phyloP scores from a whole-genome alignment of 2,888 invertebrate species.

The Limnephilus lunatus region DNA sequence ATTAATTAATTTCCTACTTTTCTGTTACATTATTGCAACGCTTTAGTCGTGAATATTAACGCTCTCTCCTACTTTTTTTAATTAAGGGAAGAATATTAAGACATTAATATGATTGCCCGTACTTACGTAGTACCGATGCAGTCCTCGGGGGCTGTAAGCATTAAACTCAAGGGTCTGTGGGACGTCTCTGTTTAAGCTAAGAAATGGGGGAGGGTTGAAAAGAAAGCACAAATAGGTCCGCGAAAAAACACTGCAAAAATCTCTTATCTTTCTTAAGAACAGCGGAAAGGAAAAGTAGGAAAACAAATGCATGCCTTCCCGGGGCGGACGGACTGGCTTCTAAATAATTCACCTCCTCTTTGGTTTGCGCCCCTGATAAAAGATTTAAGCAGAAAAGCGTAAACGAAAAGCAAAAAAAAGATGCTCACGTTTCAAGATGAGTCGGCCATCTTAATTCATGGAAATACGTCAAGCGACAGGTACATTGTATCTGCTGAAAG shows the following conservation, averaged over 20 bases:
- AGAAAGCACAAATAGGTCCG: slow-evolving; percentile 44
- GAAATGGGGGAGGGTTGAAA: slow-evolving; percentile 26
- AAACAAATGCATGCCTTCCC: slow-evolving; percentile 40
- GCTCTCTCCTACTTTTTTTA: background rate
- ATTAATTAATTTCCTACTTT: background rate
- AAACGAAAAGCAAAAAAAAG: slow-evolving; percentile 13
- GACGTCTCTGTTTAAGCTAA: slow-evolving; percentile 31
- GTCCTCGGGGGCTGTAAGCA: slow-evolving; percentile 2
- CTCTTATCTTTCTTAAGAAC: slow-evolving; percentile 37
- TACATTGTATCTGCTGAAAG: background rate
- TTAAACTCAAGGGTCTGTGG: slow-evolving; percentile 14
- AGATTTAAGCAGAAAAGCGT: slow-evolving; percentile 39
- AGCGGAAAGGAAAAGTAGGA: slow-evolving; percentile 11
- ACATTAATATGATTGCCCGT: slow-evolving; percentile 13
- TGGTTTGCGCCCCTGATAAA: slow-evolving; percentile 49
- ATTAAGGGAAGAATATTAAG: background rate
- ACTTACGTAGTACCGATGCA: background rate
- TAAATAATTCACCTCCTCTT: slow-evolving; percentile 50
- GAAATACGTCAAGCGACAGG: background rate
- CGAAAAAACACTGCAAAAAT: slow-evolving; percentile 38
- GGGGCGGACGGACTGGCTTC: slow-evolving; percentile 23
- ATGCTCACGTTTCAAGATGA: slow-evolving; percentile 23
- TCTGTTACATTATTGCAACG: background rate
- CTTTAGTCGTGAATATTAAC: background rate
- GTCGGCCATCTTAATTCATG: background rate